phyloP scores from a whole-genome alignment of 2,888 invertebrate genomes.

The Drosophila borealis region DNA sequence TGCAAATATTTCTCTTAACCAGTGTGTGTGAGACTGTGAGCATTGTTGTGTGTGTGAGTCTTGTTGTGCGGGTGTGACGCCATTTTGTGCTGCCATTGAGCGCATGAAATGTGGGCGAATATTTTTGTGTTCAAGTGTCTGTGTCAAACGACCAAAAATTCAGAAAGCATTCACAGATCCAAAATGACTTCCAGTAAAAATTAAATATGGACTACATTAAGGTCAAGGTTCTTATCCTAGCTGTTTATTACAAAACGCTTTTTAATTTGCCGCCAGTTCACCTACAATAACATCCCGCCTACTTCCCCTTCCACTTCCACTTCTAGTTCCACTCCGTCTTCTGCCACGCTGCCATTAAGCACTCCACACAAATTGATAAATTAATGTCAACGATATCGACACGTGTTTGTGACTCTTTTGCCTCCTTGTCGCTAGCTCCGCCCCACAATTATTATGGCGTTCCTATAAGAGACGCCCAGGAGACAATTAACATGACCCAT shows the following conservation, averaged over 20 bases:
- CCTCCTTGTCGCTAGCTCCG: background rate
- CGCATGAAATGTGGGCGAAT: constrained; percentile 3
- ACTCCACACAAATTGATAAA: constrained; percentile 27
- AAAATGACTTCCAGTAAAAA: constrained; percentile 22
- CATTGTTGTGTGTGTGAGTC: background rate
- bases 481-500: constrained; percentile 54
- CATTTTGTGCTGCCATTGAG: constrained; percentile 26
- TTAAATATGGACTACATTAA: constrained; percentile 17
- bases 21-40: constrained; percentile 1
- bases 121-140: constrained; percentile 5
- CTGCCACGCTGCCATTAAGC: constrained; percentile 2
- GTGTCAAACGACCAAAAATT: constrained; percentile 11
- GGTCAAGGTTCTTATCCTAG: constrained; percentile 20
- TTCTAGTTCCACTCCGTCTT: background rate
- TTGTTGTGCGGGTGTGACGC: constrained; percentile 9
- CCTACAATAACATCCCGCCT: background rate
- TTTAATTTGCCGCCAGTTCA: constrained; percentile 57
- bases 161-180: background rate
- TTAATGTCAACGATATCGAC: constrained; percentile 57
- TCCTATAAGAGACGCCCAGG: constrained; percentile 3
- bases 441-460: constrained; percentile 8
- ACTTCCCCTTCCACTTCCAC: background rate
- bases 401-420: constrained; percentile 16
- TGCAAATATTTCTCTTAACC: constrained; percentile 51
- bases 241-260: constrained; percentile 38